Conservation (phyloP, 2,797 vertebrate genomes). For the Notolabrus celidotus region DNA sequence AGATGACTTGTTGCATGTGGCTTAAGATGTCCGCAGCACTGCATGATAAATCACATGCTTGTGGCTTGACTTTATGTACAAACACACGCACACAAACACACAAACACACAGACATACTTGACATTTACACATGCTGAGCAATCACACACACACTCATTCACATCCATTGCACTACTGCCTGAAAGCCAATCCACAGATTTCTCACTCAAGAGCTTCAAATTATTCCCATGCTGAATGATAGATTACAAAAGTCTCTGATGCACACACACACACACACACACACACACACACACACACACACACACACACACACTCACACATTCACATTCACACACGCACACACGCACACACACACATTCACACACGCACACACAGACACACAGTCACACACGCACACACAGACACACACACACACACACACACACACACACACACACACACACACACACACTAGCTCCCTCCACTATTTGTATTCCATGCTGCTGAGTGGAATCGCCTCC, state of each 20-base stretch:
- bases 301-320: neutral
- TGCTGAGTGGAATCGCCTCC: constrained; percentile 48
- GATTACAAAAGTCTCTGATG: constrained; percentile 14
- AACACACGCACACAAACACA: neutral
- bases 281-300: neutral
- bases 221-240: constrained; percentile 27
- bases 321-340: no score
- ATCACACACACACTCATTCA: constrained; percentile 2
- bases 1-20: no score
- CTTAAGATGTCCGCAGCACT: constrained; percentile 45
- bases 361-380: neutral
- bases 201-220: constrained; percentile 25
- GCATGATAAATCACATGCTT: neutral
- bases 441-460: neutral
- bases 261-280: neutral
- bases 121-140: constrained; percentile 13
- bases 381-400: neutral
- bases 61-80: neutral
- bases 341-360: neutral
- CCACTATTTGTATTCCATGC: constrained; percentile 41
- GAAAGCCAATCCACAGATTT: constrained; percentile 22
- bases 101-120: neutral
- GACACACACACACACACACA: neutral
- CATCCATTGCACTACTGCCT: neutral
- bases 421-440: neutral